These are phyloP conservation scores for Drosophila putrida DNA, from an alignment of 2,888 invertebrate genomes.

Conservation along the genomic window DNA sequence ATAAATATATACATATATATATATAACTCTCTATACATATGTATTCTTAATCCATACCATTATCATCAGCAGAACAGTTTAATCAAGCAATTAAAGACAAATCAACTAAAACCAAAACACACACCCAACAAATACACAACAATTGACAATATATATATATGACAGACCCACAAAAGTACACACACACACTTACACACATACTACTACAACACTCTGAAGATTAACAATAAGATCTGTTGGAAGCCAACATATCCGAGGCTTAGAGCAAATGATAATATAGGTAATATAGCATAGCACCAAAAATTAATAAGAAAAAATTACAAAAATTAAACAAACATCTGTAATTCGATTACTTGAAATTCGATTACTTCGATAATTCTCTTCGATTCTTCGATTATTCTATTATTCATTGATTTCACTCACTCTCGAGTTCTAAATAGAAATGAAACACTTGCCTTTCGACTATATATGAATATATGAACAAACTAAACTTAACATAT, in stretches of 20 bases:
- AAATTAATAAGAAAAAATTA: not conserved
- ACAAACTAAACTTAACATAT: constrained; percentile 48
- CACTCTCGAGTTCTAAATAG: constrained; percentile 33
- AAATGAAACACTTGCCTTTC: constrained; percentile 67
- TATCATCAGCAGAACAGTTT: constrained; percentile 41
- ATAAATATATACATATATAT: constrained; percentile 11
- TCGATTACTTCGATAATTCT: no score
- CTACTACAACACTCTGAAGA: constrained; percentile 18
- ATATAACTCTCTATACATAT: constrained; percentile 36
- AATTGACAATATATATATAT: constrained; percentile 62
- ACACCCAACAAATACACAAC: constrained; percentile 42
- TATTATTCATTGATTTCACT: constrained; percentile 34
- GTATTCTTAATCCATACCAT: constrained; percentile 27
- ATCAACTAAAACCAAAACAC: constrained; percentile 64
- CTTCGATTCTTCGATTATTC: constrained; percentile 8
- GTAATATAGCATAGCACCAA: constrained; percentile 43
- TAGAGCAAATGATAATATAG: constrained; percentile 31
- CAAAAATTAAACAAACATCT: no score
- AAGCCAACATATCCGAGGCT: constrained; percentile 67
- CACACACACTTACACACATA: constrained; percentile 28
- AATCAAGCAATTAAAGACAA: constrained; percentile 76
- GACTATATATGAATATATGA: constrained; percentile 31
- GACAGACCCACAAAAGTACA: constrained; percentile 27
- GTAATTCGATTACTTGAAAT: no score
- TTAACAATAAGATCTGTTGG: constrained; percentile 49